Base-by-base conservation (phyloP, 2,797 vertebrate species). In the Lacerta viridis region DNA sequence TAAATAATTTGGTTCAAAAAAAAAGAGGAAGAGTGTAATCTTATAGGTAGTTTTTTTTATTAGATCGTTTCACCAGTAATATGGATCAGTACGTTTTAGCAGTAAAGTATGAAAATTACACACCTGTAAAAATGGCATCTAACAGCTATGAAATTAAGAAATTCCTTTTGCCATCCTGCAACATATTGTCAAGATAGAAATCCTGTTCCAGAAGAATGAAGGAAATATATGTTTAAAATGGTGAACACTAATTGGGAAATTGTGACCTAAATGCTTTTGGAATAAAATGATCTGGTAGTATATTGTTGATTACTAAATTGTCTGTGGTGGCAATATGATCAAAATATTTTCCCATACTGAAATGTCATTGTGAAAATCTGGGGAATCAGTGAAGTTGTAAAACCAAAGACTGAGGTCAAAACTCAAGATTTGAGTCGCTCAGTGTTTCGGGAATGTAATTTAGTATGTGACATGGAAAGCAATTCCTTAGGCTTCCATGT, bases 41-140 rank as follows among this genome's bases (percentile, higher is more conserved):
- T 91, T 96, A 95, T 96, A 97, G 96, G 96, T 96, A 96, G 95
- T 96, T 96, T 95, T 96, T 96, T 96, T 96, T 96, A 96, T 97
- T 97, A 96, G 94, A 94, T 95, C 92, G 91, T 94, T 96, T 92
- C 94, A 95, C 69, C 94, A 96, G 92, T 95, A 96, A 96, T 94
- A 95, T 95, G 95, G 95, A 94, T 96, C 95, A 96, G 95, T 96
- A 95, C 93, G 95, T 95, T 95, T 94, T 93, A 96, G 94, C 91
- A 94, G 94, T 96, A 94, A 93, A 93, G 92, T 95, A 97, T 95
- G 93, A 97, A 95, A 97, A 96, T 94, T 95, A 96, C 89, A 96
- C 90, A 96, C 92, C 95, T 96, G 94, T 92, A 95, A 95, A 95
- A 95, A 93, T 93, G 93, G 95, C 95, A 96, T 95, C 95, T 95